Evolutionary conservation across 2,797 vertebrate species (phyloP), one percentile per base, ranked within the genome.

Genomic region (Cossypha niveicapilla): DNA sequence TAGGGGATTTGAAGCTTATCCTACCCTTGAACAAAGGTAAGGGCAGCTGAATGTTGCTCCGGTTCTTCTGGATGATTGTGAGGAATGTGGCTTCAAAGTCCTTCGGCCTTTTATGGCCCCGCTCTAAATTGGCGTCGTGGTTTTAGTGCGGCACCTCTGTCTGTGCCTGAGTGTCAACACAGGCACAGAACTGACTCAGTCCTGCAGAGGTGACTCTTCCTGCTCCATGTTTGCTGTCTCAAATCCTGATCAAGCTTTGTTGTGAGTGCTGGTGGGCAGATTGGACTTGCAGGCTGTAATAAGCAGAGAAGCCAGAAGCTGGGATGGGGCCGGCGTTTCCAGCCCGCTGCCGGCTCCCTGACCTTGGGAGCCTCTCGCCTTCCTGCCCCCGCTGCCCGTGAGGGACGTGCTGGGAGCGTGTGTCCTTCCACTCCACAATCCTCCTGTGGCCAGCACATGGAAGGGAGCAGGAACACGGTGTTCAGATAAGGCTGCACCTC

Each of bases 401-500:
- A 11, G 35, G 37, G 76, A 60, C 24, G 28, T 91, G 84, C 82
- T 1, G 7, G 34, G 34, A 81, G 79, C 3, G 10, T 42, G 83
- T 60, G 87, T n/a, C 18, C 44, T 54, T 88, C 66, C 48, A 3
- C 50, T 32, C 23, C 6, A 0, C 75, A 22, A 13, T 42, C 76
- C 82, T 90, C 61, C 68, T 25, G 76, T 44, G 73, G 7, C 50
- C 5, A 0, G 47, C 2, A 13, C 1, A 2, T 30, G 89, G 80
- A 75, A 48, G 75, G 74, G 62, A 73, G 77, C 53, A 27, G 88
- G 91, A 94, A 93, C 88, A 18, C 45, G 28, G 27, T 42, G 90
- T 94, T 85, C 86, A 73, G 93, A 94, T 89, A 84, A 88, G 86
- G 17, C 84, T 90, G 86, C 84, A 93, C 94, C 93, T 93, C 91